Conservation (phyloP, 2,888 invertebrate species). For the Arrhopalites spinosus region DNA sequence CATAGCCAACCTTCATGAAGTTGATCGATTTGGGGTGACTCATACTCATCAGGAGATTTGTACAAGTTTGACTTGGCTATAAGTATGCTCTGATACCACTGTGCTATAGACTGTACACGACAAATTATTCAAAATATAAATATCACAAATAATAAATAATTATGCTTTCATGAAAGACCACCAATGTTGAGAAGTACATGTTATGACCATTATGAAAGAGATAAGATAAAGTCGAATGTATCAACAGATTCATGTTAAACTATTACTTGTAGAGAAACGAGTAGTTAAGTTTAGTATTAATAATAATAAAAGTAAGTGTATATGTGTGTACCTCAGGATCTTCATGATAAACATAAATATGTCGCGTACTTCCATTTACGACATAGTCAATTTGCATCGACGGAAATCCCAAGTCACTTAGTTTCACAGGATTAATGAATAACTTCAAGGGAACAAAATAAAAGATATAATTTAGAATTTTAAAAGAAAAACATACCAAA, state of each 20-base stretch:
- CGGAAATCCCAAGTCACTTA: slow-evolving; percentile 69
- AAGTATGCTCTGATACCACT: slow-evolving; percentile 40
- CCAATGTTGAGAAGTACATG: too few species aligned
- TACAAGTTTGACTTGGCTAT: slow-evolving; percentile 30
- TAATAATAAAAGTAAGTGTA: slow-evolving; percentile 58
- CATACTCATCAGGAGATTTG: background rate
- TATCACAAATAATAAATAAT: too few species aligned
- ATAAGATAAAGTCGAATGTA: too few species aligned
- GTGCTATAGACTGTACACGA: slow-evolving; percentile 21
- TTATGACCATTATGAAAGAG: too few species aligned
- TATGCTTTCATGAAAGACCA: too few species aligned
- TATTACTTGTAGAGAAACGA: too few species aligned
- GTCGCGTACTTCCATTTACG: slow-evolving; percentile 82
- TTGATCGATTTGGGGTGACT: slow-evolving; percentile 10
- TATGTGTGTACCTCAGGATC: slow-evolving; percentile 78
- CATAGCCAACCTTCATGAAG: slow-evolving; percentile 75
- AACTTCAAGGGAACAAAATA: too few species aligned
- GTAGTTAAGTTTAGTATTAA: too few species aligned
- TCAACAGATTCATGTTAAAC: too few species aligned
- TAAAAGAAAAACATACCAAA: too few species aligned
- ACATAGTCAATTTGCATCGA: slow-evolving; percentile 84
- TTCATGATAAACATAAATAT: slow-evolving; percentile 85
- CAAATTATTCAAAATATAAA: too few species aligned
- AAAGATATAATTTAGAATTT: too few species aligned
- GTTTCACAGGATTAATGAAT: slow-evolving; percentile 81